A percentile compares a stretch with the other conserved stretches of the same genome.
These are phyloP conservation scores for Cecropterus lyciades DNA, from an alignment of 1,140 invertebrate genomes.

Conservation along the genomic window DNA sequence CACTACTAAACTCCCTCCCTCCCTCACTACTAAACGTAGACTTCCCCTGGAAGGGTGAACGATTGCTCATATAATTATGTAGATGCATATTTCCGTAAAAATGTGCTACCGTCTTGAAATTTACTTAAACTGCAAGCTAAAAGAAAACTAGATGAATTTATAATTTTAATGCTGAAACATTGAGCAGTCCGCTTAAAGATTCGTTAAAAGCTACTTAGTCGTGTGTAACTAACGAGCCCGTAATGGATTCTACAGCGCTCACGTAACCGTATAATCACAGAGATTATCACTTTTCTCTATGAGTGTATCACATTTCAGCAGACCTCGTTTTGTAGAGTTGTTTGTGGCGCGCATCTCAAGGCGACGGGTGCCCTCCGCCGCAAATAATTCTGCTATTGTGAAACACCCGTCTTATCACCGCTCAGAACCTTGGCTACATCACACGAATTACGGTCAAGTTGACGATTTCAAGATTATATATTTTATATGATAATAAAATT, in stretches of 20 bases:
- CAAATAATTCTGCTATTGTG: slow-evolving; percentile 84
- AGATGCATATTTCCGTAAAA: no score
- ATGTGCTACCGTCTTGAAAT: no score
- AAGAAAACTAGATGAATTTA: no score
- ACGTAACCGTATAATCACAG: background rate
- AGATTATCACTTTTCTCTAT: slow-evolving; percentile 45
- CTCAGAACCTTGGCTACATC: slow-evolving; percentile 72
- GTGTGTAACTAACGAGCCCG: background rate
- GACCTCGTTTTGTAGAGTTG: slow-evolving; percentile 63
- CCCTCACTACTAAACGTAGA: no score
- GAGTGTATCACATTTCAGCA: slow-evolving; percentile 71
- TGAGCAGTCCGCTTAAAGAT: no score
- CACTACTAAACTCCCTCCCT: no score
- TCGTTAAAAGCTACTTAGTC: background rate
- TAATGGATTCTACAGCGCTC: background rate
- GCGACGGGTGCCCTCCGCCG: slow-evolving; percentile 69
- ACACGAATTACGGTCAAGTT: slow-evolving; percentile 83
- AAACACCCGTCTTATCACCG: slow-evolving; percentile 76
- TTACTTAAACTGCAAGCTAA: no score
- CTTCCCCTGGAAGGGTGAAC: no score
- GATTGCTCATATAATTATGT: no score
- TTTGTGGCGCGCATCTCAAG: slow-evolving; percentile 80
- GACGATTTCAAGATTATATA: slow-evolving; percentile 78
- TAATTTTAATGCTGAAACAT: no score
- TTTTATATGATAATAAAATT: slow-evolving; percentile 67